Evolutionary conservation across 2,797 vertebrate species (phyloP).

Genomic region (Sarcoramphus papa): DNA sequence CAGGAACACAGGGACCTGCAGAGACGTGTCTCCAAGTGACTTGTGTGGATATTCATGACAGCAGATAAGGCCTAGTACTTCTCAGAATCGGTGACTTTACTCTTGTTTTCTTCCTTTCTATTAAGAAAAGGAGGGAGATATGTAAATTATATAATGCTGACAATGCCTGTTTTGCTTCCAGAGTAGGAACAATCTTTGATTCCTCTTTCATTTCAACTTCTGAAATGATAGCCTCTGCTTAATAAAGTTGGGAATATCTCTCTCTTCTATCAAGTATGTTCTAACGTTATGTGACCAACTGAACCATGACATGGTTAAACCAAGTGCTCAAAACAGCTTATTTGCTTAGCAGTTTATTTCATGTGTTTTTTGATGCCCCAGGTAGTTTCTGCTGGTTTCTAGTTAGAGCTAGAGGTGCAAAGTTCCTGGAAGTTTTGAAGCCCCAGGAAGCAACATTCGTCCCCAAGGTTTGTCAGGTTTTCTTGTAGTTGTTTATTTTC

Average conservation of each 20-base stretch:
- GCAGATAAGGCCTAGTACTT: not conserved
- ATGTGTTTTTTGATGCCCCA: not conserved
- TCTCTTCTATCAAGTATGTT: not conserved
- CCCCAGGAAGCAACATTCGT: not conserved
- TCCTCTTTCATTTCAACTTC: not conserved
- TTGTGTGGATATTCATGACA: not conserved
- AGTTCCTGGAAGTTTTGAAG: not conserved
- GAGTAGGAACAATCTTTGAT: not conserved
- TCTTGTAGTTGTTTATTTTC: not conserved
- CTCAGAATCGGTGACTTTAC: not conserved
- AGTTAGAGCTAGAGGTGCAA: not conserved
- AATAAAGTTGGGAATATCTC: not conserved
- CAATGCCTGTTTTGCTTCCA: not conserved
- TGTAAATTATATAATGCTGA: not conserved
- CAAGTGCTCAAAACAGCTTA: not conserved
- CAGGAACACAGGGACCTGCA: not conserved
- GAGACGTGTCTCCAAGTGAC: not conserved
- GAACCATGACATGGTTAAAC: not conserved
- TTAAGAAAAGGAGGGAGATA: not conserved
- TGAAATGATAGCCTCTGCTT: not conserved
- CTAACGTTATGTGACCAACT: not conserved
- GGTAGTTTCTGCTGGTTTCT: not conserved
- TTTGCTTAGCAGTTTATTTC: not conserved
- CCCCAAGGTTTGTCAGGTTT: not conserved
- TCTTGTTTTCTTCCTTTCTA: not conserved